Conservation (phyloP, 2,888 invertebrate species). For the Drosophila picticornis region DNA sequence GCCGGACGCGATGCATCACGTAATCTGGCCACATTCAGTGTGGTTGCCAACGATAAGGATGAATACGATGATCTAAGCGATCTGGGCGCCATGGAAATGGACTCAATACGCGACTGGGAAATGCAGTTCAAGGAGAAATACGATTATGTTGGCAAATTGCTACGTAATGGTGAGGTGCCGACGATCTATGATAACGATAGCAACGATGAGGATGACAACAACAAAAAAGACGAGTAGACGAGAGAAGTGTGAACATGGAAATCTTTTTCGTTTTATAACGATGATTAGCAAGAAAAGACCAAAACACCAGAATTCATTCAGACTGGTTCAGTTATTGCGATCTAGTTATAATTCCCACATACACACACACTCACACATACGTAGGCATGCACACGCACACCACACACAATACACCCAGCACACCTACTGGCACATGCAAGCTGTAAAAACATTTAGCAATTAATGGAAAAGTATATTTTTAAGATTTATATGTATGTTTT, state of each 20-base stretch:
- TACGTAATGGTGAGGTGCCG: conserved; percentile 96
- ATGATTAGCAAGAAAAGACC: conserved; percentile 46
- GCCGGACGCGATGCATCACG: conserved; percentile 98
- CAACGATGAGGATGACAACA: conserved; percentile 86
- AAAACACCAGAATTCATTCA: conserved; percentile 7
- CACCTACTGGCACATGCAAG: conserved; percentile 30
- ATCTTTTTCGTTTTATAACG: conserved; percentile 29
- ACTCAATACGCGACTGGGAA: conserved; percentile 98
- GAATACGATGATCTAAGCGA: conserved; percentile 98
- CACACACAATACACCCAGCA: conserved; percentile 9
- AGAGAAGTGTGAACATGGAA: neutral
- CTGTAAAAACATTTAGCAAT: conserved; percentile 49
- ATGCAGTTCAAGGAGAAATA: conserved; percentile 99
- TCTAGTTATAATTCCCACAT: conserved; percentile 35
- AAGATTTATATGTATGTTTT: conserved; percentile 52
- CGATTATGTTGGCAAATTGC: conserved; percentile 94
- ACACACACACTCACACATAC: conserved; percentile 13
- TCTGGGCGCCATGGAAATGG: conserved; percentile 96
- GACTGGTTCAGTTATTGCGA: conserved; percentile 28
- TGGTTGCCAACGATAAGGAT: conserved; percentile 91
- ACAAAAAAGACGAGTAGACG: conserved; percentile 45
- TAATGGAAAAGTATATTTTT: conserved; percentile 33
- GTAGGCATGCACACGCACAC: conserved; percentile 3
- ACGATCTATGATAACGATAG: conserved; percentile 95
- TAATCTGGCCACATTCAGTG: conserved; percentile 96